A percentile compares a stretch with the other conserved stretches of the same genome.
Evolutionary conservation across 2,113 vertebrate genomes (phyloP).

Genomic region (Austrofundulus limnaeus): DNA sequence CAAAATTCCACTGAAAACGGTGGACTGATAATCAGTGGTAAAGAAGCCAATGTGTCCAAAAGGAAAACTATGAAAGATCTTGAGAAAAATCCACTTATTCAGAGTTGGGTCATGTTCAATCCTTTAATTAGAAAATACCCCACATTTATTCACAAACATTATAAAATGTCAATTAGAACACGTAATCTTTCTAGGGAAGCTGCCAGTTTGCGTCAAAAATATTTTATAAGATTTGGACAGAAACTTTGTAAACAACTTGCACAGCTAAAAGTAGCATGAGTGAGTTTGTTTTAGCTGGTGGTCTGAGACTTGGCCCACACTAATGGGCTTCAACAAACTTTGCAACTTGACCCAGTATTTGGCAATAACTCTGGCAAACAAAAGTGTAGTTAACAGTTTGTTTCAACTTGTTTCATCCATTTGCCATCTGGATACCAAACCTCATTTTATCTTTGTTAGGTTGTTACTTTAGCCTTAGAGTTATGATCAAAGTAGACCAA

Average conservation of each 20-base stretch:
- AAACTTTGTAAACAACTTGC: constrained; percentile 20
- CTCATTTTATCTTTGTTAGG: background rate
- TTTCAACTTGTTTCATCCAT: background rate
- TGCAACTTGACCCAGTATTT: constrained; percentile 38
- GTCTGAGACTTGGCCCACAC: constrained; percentile 20
- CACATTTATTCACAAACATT: too few species aligned
- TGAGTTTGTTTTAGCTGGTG: constrained; percentile 3
- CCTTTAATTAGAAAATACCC: too few species aligned
- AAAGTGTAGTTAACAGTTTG: background rate
- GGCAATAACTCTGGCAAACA: constrained; percentile 6
- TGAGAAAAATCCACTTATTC: too few species aligned
- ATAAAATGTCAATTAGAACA: too few species aligned
- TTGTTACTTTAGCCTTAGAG: background rate
- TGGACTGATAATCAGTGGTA: too few species aligned
- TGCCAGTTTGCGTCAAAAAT: too few species aligned
- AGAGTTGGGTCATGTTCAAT: too few species aligned
- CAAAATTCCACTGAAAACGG: too few species aligned
- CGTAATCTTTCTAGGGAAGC: too few species aligned
- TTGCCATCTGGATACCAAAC: background rate
- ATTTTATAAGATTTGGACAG: background rate
- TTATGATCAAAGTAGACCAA: background rate
- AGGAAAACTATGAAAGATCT: too few species aligned
- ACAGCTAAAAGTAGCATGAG: background rate
- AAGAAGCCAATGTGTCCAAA: too few species aligned
- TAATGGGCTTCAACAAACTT: constrained; percentile 9